Evolutionary conservation across 2,888 invertebrate genomes (phyloP).

Genomic region (Lomographa bimaculata): DNA sequence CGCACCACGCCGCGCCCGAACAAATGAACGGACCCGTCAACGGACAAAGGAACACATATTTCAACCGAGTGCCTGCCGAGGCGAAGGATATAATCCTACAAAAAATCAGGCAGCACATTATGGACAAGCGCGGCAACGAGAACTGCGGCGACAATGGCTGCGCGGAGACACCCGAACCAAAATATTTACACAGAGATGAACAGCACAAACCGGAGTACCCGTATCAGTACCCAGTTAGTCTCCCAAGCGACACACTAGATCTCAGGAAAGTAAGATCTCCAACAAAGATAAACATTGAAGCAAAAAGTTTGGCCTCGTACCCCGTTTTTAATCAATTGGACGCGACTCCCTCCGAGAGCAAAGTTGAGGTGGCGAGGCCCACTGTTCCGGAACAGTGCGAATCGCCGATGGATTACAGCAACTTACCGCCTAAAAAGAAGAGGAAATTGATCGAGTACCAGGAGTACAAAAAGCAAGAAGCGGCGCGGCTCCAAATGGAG

Average conservation of each 20-base stretch:
- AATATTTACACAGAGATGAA: constrained; percentile 65
- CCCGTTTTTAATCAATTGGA: constrained; percentile 48
- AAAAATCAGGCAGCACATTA: constrained; percentile 80
- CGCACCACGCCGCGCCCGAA: constrained; percentile 49
- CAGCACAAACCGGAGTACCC: constrained; percentile 56
- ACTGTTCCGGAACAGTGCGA: constrained; percentile 75
- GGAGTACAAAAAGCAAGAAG: constrained; percentile 79
- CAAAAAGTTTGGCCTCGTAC: constrained; percentile 48
- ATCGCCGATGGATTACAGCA: constrained; percentile 78
- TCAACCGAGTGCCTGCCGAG: constrained; percentile 73
- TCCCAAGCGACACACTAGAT: constrained; percentile 65
- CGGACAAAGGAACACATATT: constrained; percentile 59
- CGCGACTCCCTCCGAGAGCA: constrained; percentile 54
- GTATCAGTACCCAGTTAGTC: constrained; percentile 54
- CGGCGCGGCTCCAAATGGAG: constrained; percentile 69
- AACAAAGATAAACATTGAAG: constrained; percentile 48
- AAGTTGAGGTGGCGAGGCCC: constrained; percentile 51
- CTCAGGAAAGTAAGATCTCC: constrained; percentile 75
- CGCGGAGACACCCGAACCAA: constrained; percentile 52
- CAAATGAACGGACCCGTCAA: constrained; percentile 49
- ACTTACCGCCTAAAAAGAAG: constrained; percentile 80
- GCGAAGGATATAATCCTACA: constrained; percentile 77
- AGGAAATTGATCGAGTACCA: constrained; percentile 81
- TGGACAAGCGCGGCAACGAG: constrained; percentile 76
- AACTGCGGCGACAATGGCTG: constrained; percentile 49